Evolutionary conservation across 2,113 vertebrate species (phyloP), one percentile per base, ranked within the genome.

Genomic region (Romanogobio albipinnatus): DNA sequence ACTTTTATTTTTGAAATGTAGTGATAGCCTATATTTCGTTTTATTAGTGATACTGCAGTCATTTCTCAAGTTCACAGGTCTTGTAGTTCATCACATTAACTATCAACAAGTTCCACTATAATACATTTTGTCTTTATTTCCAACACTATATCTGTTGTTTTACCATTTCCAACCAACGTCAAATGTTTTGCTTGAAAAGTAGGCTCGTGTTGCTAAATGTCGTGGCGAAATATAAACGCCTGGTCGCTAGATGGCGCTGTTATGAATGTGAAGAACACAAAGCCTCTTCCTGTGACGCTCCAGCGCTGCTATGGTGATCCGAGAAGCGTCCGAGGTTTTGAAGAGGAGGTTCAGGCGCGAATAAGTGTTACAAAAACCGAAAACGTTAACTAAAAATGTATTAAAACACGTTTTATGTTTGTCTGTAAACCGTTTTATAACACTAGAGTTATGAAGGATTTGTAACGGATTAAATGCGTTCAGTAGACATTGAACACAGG

Each of bases 221-320:
- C 14, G 29, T 9, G 8, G 3, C 15, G 9, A 39, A 39, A 17
- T 66, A 0, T 8, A 3, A 8, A 3, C 36, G 9, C n/a, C 78
- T 33, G 3, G 1, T 19, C 61, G 7, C 19, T 4, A 76, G 26
- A 76, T 6, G 83, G 45, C 74, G 74, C 82, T 45, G 19, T 26
- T 43, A 43, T 9, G 2, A 26, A 14, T n/a, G 8, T 2, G 36
- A 9, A 9, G 24, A 5, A n/a, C 36, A 15, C 7, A 8, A 43
- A 17, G 17, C 33, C 4, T 24, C 3, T 24, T 78, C n/a, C 78
- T 49, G 61, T 81, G 43, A 51, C 61, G 78, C n/a, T 1, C 0
- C 61, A 7, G 15, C 62, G 78, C 78, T 85, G 59, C 49, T 53
- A 58, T 79, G 36, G 83, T 7, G 61, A 79, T 51, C 49, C 2